Base-by-base conservation (phyloP, 2,113 vertebrate genomes). In the Oryzias curvinotus region DNA sequence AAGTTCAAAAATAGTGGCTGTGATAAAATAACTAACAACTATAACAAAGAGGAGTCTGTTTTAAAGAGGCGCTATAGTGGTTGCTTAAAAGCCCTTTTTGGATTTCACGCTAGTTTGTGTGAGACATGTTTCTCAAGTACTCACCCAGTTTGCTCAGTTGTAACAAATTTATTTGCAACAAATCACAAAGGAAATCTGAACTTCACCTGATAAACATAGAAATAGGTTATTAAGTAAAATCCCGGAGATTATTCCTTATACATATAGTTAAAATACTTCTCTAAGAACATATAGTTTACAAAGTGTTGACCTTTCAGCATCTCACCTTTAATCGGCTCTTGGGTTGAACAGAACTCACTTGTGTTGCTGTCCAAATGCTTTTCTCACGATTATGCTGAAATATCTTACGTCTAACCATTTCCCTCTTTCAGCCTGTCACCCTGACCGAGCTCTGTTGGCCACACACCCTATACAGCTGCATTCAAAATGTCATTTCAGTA, bases 381-480 rank as follows among this genome's bases (percentile, higher is more conserved):
- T 52, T 43, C 15, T 42, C 41, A 36, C 16, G 36, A 14, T 36
- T 19, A 23, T 16, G 17, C 13, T 4, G 6, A 4, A 18, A 16
- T 16, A 17, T n/a, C n/a, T n/a, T n/a, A 15, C 36, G 1, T 42
- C 8, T 18, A 5, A 25, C 21, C 7, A 19, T 18, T 54, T 52
- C 42, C 50, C 49, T 10, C 43, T 23, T 7, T 48, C n/a, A 18
- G 16, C 2, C 16, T 17, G 5, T 12, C 36, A 0, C 3, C 0
- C 0, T 1, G 13, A 2, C 17, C 18, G 1, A 52, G 16, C 17
- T 1, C 7, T 10, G 42, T 15, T 0, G 5, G 1, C n/a, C 18
- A 6, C 17, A 7, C 36, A 52, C 1, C 41, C 16, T 10, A 57
- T 0, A 14, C 15, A 1, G 7, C 7, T 19, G 7, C 6, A 14